A percentile compares a stretch with the other conserved stretches of the same genome.
These are phyloP conservation scores for Syrrhaptes paradoxus DNA, from an alignment of 2,113 vertebrate genomes.

Conservation along the genomic window DNA sequence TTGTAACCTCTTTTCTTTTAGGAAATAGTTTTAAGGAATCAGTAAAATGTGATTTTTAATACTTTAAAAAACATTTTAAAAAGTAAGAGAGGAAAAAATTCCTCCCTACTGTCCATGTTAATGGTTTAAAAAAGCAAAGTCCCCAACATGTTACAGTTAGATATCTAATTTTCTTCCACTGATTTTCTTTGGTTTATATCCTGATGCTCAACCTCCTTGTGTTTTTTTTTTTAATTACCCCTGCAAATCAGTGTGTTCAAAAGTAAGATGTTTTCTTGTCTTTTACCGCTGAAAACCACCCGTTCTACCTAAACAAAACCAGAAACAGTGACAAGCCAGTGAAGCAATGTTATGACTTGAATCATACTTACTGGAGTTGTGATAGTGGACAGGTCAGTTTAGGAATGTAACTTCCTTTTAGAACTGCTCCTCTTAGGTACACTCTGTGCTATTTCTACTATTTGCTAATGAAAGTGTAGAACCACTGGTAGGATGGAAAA, in stretches of 20 bases:
- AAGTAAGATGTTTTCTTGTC: slow-evolving; percentile 18
- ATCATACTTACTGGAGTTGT: neutral
- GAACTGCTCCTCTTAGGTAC: slow-evolving; percentile 21
- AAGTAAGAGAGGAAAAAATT: no score
- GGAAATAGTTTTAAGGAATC: neutral
- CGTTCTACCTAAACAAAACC: neutral
- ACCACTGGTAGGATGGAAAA: neutral
- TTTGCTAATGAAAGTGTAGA: neutral
- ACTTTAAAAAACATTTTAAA: no score
- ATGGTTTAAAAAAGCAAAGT: neutral
- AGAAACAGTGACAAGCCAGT: neutral
- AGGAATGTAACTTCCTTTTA: neutral
- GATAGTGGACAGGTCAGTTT: neutral
- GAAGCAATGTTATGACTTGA: neutral
- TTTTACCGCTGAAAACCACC: slow-evolving; percentile 16
- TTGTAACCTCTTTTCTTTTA: neutral
- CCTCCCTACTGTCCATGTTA: neutral
- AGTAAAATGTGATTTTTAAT: neutral
- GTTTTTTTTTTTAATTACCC: neutral
- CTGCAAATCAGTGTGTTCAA: slow-evolving; percentile 1
- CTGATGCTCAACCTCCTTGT: neutral
- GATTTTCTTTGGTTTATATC: neutral
- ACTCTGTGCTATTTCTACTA: neutral
- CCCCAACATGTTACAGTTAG: neutral
- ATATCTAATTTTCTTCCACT: neutral